Conservation (phyloP, 1,140 invertebrate species). For the Lepidostoma basale region DNA sequence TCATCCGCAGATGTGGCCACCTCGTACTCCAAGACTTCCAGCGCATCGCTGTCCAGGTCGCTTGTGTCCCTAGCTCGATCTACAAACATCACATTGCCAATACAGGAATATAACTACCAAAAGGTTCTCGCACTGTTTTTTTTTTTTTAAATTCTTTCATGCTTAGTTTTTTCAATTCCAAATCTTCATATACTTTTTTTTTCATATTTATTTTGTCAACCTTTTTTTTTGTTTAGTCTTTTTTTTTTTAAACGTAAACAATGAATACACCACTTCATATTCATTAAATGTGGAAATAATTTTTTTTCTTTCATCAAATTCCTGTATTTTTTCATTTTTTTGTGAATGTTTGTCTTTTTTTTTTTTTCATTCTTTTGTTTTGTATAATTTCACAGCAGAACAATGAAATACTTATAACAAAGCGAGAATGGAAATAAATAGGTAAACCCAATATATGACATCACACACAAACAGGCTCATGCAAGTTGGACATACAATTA, state of each 20-base stretch:
- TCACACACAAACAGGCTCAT: constrained; percentile 23
- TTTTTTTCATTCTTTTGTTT: background rate
- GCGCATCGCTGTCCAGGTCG: constrained; percentile 52
- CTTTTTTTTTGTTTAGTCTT: background rate
- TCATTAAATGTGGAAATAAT: too few relatives aligned
- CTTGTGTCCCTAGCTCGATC: constrained; percentile 59
- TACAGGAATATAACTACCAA: constrained; percentile 7
- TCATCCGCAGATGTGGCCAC: constrained; percentile 48
- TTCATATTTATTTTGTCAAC: background rate
- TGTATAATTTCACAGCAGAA: background rate
- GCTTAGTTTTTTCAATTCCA: background rate
- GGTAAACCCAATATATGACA: background rate
- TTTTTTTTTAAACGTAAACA: constrained; percentile 3
- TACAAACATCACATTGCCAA: constrained; percentile 48
- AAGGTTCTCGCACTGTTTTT: too few relatives aligned
- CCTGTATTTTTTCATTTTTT: background rate
- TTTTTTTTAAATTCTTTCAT: background rate
- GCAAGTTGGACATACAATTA: too few relatives aligned
- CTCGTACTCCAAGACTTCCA: constrained; percentile 44
- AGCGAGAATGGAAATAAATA: background rate
- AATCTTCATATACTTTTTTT: background rate
- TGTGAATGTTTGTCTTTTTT: background rate
- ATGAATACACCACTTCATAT: too few relatives aligned
- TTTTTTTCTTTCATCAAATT: too few relatives aligned
- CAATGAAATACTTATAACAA: too few relatives aligned